Conservation (phyloP, 2,113 vertebrate genomes). For the Rhinogobius similis region DNA sequence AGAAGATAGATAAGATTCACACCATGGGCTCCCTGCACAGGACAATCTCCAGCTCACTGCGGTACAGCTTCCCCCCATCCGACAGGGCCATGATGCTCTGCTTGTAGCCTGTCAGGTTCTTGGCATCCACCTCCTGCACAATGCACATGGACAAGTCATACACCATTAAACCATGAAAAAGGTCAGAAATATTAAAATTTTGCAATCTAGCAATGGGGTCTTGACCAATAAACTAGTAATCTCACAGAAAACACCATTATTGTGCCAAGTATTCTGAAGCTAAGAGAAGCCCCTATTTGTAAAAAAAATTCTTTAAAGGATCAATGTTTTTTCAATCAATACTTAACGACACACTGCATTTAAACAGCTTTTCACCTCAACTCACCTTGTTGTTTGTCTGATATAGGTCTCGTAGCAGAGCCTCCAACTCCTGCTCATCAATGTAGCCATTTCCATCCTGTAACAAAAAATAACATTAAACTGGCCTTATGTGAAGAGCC, state of each 20-base stretch:
- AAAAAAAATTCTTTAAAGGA: no score
- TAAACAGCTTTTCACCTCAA: neutral
- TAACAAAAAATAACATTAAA: constrained; percentile 8
- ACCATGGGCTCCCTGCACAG: constrained; percentile 89
- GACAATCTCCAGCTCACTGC: constrained; percentile 93
- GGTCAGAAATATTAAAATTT: neutral
- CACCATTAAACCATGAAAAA: neutral
- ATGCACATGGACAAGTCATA: neutral
- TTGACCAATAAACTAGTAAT: neutral
- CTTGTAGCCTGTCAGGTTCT: constrained; percentile 87
- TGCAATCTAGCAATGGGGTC: neutral
- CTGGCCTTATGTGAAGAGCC: neutral
- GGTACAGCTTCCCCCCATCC: constrained; percentile 92
- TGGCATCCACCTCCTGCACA: constrained; percentile 85
- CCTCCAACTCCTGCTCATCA: constrained; percentile 93
- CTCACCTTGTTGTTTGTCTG: constrained; percentile 94
- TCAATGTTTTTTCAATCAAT: neutral
- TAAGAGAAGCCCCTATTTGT: neutral
- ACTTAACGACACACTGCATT: neutral
- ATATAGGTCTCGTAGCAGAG: constrained; percentile 92
- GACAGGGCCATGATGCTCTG: constrained; percentile 95
- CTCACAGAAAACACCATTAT: neutral
- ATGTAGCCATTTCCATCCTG: constrained; percentile 97
- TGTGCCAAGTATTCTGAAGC: neutral
- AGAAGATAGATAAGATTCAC: constrained; percentile 70